Percentiles rank a stretch among this genome's conserved stretches.
Conservation (phyloP, 2,888 invertebrate genomes). For the Himalopsyche tibetana region DNA sequence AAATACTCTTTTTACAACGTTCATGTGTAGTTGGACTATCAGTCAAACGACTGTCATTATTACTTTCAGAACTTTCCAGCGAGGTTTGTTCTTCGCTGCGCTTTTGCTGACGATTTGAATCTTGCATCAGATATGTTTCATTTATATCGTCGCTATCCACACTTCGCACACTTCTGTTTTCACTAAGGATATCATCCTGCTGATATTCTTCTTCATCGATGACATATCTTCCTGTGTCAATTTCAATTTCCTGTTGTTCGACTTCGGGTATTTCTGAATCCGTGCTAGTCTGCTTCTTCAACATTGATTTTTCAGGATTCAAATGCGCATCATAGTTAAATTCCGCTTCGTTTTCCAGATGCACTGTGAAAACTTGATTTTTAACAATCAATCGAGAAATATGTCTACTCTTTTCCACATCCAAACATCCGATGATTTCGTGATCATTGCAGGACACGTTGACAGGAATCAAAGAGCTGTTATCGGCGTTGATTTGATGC, state of each 20-base stretch:
- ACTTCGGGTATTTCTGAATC: not conserved
- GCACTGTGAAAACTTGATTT: slow-evolving; percentile 11
- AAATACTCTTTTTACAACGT: not conserved
- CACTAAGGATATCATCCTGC: not conserved
- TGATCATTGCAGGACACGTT: not conserved
- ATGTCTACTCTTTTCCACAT: not conserved
- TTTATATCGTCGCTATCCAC: not conserved
- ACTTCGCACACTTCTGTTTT: not conserved
- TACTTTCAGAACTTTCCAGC: not conserved
- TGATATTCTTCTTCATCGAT: not conserved
- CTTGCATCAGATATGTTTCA: not conserved
- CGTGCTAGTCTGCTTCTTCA: not conserved
- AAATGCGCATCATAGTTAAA: not conserved
- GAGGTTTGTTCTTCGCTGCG: not conserved
- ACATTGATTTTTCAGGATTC: not conserved
- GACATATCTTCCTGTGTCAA: not conserved
- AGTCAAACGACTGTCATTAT: not conserved
- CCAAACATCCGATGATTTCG: not conserved
- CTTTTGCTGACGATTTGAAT: not conserved
- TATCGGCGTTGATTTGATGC: not conserved
- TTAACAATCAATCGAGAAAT: not conserved
- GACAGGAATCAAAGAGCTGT: not conserved
- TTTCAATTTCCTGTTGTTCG: not conserved
- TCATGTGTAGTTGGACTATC: not conserved
- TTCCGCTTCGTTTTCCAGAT: slow-evolving; percentile 18